Base-by-base conservation (phyloP, 2,888 invertebrate genomes). In the Diogma glabrata region DNA sequence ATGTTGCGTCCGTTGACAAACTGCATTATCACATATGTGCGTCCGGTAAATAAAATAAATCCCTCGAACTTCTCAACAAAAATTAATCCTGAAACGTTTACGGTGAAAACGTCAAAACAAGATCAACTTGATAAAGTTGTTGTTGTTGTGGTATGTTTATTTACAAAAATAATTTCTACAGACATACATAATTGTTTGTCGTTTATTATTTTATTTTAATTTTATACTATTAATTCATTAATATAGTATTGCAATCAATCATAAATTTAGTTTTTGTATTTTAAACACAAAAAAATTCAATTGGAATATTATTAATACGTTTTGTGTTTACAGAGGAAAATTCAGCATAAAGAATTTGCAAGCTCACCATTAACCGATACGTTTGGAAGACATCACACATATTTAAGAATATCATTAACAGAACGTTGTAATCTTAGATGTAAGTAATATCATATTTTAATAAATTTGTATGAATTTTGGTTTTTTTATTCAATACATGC, bases 361-460 rank as follows among this genome's bases (percentile, higher is more conserved):
- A n/a, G n/a, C n/a, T 58, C 61, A 5, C 60, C 78, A 7, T 67
- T 95, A 33, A 79, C 78, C 3, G 99, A 99, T 68, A 77, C 79
- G 38, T 90, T 87, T 71, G 90, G 90, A 9, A 77, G 99, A 54
- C 75, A 82, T 56, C 99, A 99, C 67, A 85, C 84, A 54, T 99
- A 99, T 67, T 75, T 99, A 50, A 77, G 99, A 57, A 94, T 99
- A 61, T 97, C 97, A 0, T 73, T 99, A 49, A 95, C 95, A 1
- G 99, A 99, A 71, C 77, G 85, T 56, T 99, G 99, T 70, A 99
- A 97, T 74, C 76, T 99, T 58, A 76, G 97, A 75, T 99, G 97
- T 95, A 77, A 81, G 87, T 76, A 54, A 10, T 16, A 17, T 24
- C 24, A 14, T 46, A 45, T 45, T 46, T 26, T 16, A 36, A 24